Conservation (phyloP, 2,888 invertebrate genomes). For the Oasisia sp. region DNA sequence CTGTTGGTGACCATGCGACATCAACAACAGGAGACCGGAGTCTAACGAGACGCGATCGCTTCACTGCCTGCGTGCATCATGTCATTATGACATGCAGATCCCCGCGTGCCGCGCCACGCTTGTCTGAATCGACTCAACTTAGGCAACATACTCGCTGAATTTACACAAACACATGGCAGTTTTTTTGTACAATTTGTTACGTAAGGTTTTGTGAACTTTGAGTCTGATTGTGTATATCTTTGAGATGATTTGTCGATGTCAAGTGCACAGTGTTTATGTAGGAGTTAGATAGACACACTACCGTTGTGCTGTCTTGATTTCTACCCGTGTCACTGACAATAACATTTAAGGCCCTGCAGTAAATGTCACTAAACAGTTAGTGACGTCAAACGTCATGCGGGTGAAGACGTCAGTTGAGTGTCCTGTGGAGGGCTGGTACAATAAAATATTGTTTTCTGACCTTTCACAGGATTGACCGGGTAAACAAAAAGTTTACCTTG, state of each 20-base stretch:
- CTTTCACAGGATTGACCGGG: background rate
- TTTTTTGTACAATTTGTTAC: background rate
- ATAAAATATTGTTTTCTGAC: background rate
- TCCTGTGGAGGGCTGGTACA: background rate
- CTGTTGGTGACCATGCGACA: background rate
- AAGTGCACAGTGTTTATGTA: background rate
- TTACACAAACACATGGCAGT: background rate
- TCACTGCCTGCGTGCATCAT: background rate
- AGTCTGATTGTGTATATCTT: background rate
- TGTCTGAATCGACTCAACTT: background rate
- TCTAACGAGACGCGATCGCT: background rate
- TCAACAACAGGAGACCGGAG: background rate
- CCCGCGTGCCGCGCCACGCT: background rate
- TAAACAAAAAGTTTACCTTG: background rate
- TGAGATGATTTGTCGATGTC: background rate
- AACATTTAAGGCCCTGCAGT: background rate
- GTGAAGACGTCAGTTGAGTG: background rate
- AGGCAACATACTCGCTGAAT: background rate
- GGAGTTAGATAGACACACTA: background rate
- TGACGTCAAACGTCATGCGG: background rate
- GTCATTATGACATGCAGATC: constrained; percentile 1
- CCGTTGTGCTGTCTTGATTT: background rate
- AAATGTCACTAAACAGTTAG: background rate
- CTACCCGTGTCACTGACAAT: background rate
- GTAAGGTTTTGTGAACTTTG: background rate